Evolutionary conservation across 2,797 vertebrate species (phyloP), one percentile per base, ranked within the genome.

Genomic region (Jordanella pulchra): DNA sequence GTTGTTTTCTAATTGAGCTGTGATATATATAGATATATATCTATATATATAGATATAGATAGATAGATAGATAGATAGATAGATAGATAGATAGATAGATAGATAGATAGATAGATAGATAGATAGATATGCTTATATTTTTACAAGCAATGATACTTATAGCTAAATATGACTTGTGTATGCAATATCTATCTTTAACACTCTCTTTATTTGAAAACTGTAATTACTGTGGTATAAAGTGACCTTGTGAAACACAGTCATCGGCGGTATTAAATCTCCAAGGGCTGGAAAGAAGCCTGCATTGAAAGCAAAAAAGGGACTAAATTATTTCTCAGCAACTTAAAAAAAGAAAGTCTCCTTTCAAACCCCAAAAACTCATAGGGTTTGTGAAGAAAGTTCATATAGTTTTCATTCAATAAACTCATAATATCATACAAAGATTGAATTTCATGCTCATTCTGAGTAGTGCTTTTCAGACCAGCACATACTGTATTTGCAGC

Each of bases 161-260:
- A 35, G 81, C 73, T 90, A 90, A 93, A 86, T 89, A 92, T 87
- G 86, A 71, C 79, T 69, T 75, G 25, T 64, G 60, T 63, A 82
- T 63, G 53, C 72, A 80, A 63, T 71, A 82, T 86, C 86, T 79
- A 79, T 89, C 80, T 84, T 88, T 80, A 86, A 84, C 83, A 54
- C 78, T 69, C 21, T 76, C 72, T 75, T 84, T 77, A 77, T 84
- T 67, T 85, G 83, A 89, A 90, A 84, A 79, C 76, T 78, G 77
- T 89, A 87, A 91, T 91, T 91, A 89, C 73, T 67, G 78, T 69
- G 71, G 81, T 71, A 76, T 77, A 75, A 35, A 70, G 74, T 77
- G 79, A 85, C 78, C 81, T 67, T 4, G 66, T 58, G 71, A 79
- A 81, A 85, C 76, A 80, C 75, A 66, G 76, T 87, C 80, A 83